phyloP scores from a whole-genome alignment of 1,140 invertebrate species.

The Drosophila dunni region DNA sequence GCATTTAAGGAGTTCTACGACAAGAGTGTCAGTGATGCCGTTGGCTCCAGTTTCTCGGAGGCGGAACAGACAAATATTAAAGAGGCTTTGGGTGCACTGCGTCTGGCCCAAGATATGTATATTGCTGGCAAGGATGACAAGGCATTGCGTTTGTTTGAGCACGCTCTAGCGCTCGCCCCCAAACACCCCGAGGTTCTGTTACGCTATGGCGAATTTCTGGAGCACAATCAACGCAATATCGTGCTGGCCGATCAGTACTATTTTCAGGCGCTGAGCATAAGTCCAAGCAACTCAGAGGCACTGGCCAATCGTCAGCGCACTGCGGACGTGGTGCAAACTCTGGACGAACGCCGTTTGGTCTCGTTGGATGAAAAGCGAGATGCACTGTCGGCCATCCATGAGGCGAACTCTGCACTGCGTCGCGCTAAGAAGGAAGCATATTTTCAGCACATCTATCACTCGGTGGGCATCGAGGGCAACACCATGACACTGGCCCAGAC shows the following conservation, averaged over 20 bases:
- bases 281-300: conserved; percentile 93
- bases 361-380: conserved; percentile 95
- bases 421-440: conserved; percentile 97
- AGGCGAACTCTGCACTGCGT: conserved; percentile 91
- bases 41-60: conserved; percentile 52
- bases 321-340: conserved; percentile 94
- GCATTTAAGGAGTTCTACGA: conserved; percentile 77
- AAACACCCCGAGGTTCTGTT: conserved; percentile 96
- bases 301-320: conserved; percentile 93
- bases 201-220: conserved; percentile 97
- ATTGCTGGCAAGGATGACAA: conserved; percentile 92
- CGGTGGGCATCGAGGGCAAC: conserved; percentile 98
- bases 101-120: conserved; percentile 94
- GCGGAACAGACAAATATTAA: conserved; percentile 71
- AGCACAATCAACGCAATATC: conserved; percentile 93
- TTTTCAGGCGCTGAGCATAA: conserved; percentile 91
- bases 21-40: conserved; percentile 64
- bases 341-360: conserved; percentile 92
- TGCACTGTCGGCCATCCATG: conserved; percentile 91
- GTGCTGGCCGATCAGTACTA: conserved; percentile 96
- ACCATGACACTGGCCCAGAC: conserved; percentile 98
- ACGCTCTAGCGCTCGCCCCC: conserved; percentile 95
- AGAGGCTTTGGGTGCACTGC: conserved; percentile 93
- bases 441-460: conserved; percentile 98
- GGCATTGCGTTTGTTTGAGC: conserved; percentile 94